Base-by-base conservation (phyloP, 2,888 invertebrate species). In the Pherbina coryleti region DNA sequence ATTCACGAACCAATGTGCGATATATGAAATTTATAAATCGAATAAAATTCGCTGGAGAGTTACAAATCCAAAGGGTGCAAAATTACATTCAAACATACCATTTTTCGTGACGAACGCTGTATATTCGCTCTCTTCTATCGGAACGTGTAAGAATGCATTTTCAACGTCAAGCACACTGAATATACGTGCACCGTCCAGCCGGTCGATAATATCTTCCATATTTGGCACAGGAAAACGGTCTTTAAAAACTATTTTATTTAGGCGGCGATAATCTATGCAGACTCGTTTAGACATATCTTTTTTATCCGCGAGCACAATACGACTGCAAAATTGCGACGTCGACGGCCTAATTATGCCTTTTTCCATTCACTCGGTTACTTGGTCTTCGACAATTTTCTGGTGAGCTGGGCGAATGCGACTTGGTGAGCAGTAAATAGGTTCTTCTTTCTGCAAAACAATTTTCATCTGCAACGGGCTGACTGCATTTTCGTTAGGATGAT, bases 21-120 rank as follows among this genome's bases (percentile, higher is more conserved):
- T 19, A 53, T 1, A 53, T 8, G 7, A 5, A 19, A 53, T 53
- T 53, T 19, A 53, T 19, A 53, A 53, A 53, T 19, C 53, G 53
- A 53, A 53, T 53, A 19, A 53, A 53, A n/a, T n/a, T 19, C 37
- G 37, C 37, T 1, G 37, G 37, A 37, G 37, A 37, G 37, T 37
- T 37, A 37, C 37, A 37, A 37, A 19, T 19, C 53, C n/a, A 19
- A 53, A 53, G 5, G 53, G 53, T 19, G 79, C 78, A 19, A 49
- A 37, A 19, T 75, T 79, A 44, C 79, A 79, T 51, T 80, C 75
- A 25, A 70, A 81, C 49, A 78, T 51, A 11, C 73, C 73, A n/a
- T 19, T n/a, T 28, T 76, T 71, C 7, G 70, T 71, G 19, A 72
- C 76, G 57, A 75, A 78, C 5, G 77, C 67, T 28, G 71, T 75